Evolutionary conservation across 2,888 invertebrate species (phyloP), one percentile per base, ranked within the genome.

Genomic region (Chrysolina americana): DNA sequence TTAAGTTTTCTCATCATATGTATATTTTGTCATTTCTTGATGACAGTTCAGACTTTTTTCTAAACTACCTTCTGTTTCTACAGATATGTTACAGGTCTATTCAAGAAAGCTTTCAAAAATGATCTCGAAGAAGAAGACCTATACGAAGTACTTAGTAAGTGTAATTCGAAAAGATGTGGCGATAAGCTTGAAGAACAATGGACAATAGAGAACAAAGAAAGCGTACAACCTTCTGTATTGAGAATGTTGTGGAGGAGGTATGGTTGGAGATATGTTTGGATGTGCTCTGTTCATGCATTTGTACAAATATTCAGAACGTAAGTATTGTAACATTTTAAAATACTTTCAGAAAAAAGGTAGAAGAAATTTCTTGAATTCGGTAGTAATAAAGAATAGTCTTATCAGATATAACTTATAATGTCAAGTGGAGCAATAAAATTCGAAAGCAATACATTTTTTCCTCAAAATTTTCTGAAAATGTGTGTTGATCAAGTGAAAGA

Each of bases 61-160:
- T 36, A 8, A 36, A 36, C 4, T 36, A 36, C 36, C 36, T 36
- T 36, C 36, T 36, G 36, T 36, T 36, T 36, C 36, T 8, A 36
- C 59, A 82, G 82, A 28, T 81, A 81, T 50, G 78, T 78, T 1
- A 50, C 56, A 47, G 75, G 73, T 28, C 59, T 82, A 48, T 93
- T 94, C 82, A 90, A 90, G 84, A 89, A 91, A 75, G 53, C 53
- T 17, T 53, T 53, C 3, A 17, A 53, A 53, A 17, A 21, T 21
- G 93, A 93, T 80, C 90, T 94, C 48, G 91, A 91, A 82, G 90
- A 91, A 59, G 87, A 90, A 48, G 92, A 93, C 82, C 84, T 93
- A 21, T 92, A 91, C 80, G 88, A 89, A 78, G 89, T 90, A 10
- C 23, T 79, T 23, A 74, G 72, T 41, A 76, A 75, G 23, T 79